phyloP scores from a whole-genome alignment of 1,140 invertebrate genomes.

The Pseudomyrmex sp. region DNA sequence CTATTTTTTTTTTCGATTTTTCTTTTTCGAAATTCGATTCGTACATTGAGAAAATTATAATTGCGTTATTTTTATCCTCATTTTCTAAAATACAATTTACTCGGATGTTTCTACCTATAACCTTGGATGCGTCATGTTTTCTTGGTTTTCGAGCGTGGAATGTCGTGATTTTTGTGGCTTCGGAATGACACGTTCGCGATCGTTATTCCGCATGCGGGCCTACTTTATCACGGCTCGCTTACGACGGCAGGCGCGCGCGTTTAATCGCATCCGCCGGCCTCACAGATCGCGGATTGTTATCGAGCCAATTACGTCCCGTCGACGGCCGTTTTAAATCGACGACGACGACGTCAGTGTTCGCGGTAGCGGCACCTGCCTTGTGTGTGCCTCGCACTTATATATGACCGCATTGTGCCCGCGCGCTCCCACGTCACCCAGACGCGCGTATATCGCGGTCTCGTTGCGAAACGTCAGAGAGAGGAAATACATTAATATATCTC shows the following conservation, averaged over 20 bases:
- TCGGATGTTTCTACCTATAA: background rate
- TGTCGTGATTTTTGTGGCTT: slow-evolving; percentile 11
- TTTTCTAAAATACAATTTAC: background rate
- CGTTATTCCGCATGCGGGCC: slow-evolving; percentile 39
- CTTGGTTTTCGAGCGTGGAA: background rate
- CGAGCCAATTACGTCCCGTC: slow-evolving; percentile 49
- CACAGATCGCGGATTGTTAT: slow-evolving; percentile 54
- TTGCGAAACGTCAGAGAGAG: background rate
- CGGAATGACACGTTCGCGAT: slow-evolving; percentile 21
- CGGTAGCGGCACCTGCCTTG: slow-evolving; percentile 7
- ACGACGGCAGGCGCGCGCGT: slow-evolving; percentile 30
- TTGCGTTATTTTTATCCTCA: no score
- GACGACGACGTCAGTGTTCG: slow-evolving; percentile 31
- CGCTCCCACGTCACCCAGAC: slow-evolving; percentile 6
- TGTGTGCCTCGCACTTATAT: slow-evolving; percentile 3
- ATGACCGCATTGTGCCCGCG: slow-evolving; percentile 4
- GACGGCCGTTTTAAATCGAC: slow-evolving; percentile 48
- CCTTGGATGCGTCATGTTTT: background rate
- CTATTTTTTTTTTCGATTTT: no score
- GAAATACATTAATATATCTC: background rate
- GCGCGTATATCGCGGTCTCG: background rate
- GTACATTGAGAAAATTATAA: no score
- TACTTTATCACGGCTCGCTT: slow-evolving; percentile 51
- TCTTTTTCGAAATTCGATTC: no score
- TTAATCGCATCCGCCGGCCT: slow-evolving; percentile 48